Evolutionary conservation across 2,113 vertebrate genomes (phyloP).

Genomic region (Bagarius yarrelli): DNA sequence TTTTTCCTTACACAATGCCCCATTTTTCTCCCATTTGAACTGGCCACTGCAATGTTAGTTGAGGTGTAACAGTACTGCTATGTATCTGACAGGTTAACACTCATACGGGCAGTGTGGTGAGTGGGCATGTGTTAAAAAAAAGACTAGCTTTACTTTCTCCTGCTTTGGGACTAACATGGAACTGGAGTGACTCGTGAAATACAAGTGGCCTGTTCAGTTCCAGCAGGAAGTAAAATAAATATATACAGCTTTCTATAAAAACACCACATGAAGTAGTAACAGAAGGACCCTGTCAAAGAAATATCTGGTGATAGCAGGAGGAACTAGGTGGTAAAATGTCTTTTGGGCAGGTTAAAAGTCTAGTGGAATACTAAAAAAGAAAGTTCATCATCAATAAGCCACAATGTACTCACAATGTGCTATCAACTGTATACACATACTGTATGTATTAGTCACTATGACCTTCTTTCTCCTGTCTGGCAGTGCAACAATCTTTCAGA

Average conservation of each 20-base stretch:
- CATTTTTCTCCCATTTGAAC: slow-evolving; percentile 24
- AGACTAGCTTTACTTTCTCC: slow-evolving; percentile 22
- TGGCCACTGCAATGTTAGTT: not conserved
- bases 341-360: slow-evolving; percentile 1
- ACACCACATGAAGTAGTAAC: slow-evolving; percentile 45
- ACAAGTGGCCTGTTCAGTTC: slow-evolving; percentile 53
- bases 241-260: slow-evolving; percentile 46
- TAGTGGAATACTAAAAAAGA: slow-evolving; percentile 16
- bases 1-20: not conserved
- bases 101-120: slow-evolving; percentile 16
- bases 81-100: slow-evolving; percentile 25
- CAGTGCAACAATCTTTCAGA: slow-evolving; percentile 32
- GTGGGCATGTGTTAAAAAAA: slow-evolving; percentile 39
- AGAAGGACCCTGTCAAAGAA: slow-evolving; percentile 39
- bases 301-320: slow-evolving; percentile 22
- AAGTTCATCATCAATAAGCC: not conserved
- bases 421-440: no score
- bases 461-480: slow-evolving; percentile 22
- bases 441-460: no score
- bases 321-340: slow-evolving; percentile 12
- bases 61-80: slow-evolving; percentile 6
- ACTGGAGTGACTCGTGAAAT: slow-evolving; percentile 36
- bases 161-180: slow-evolving; percentile 38
- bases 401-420: not conserved
- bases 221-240: slow-evolving; percentile 53